phyloP scores from a whole-genome alignment of 2,113 vertebrate genomes.

The Platysternon megacephalum region DNA sequence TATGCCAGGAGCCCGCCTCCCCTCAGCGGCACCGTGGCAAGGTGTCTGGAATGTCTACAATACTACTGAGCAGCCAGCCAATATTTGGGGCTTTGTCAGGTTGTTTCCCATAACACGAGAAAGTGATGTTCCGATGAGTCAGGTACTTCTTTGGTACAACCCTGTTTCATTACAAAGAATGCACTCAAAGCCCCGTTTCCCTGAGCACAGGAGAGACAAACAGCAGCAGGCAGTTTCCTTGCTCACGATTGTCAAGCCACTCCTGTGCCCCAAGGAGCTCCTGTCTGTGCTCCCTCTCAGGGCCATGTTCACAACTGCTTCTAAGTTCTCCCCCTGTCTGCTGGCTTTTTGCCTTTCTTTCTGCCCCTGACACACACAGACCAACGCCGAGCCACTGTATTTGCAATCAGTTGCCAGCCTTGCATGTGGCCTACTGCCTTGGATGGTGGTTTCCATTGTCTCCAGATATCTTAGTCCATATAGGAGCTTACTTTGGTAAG shows the following conservation, averaged over 20 bases:
- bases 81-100: background rate
- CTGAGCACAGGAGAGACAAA: background rate
- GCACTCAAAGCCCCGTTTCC: background rate
- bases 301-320: background rate
- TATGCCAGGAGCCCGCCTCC: background rate
- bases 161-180: background rate
- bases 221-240: background rate
- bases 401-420: too few relatives aligned
- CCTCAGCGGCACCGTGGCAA: background rate
- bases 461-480: too few relatives aligned
- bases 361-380: too few relatives aligned
- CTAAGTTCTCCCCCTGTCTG: background rate
- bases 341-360: too few relatives aligned
- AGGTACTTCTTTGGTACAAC: background rate
- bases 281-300: background rate
- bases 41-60: background rate
- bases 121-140: background rate
- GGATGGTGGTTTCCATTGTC: too few relatives aligned
- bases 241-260: background rate
- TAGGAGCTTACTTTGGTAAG: too few relatives aligned
- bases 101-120: background rate
- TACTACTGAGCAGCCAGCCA: background rate
- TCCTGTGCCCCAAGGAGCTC: background rate
- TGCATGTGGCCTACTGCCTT: too few relatives aligned
- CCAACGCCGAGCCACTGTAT: too few relatives aligned